Base-by-base conservation (phyloP, 2,888 invertebrate species). In the Acrobasis repandana region DNA sequence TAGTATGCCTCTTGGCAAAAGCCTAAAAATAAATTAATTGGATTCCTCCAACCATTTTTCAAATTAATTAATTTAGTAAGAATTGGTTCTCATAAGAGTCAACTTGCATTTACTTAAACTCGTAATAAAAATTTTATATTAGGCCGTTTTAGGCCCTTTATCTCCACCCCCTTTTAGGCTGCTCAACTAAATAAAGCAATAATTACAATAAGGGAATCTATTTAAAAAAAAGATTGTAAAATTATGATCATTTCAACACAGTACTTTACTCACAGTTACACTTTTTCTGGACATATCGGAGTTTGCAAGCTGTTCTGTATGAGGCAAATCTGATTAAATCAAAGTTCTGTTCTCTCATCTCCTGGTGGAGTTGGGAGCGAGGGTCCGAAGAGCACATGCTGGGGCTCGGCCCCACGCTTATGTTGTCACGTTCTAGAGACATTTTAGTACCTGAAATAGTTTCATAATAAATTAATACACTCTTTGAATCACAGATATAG, bases 241-340 rank as follows among this genome's bases (percentile, higher is more conserved):
- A 11, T 38, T 10, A 11, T 43, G 43, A 14, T 14, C 11, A 14
- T 47, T n/a, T 33, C 16, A 14, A 16, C 56, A 68, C 58, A 56
- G 56, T 71, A 73, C 66, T 68, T 73, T 61, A 86, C 97, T 96
- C 92, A 98, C 98, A 93, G 86, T 98, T 98, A 75, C 98, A 98
- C 91, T 98, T 98, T 90, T 98, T 99, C 92, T 99, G 99, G 65
- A 99, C 97, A 91, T 98, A 99, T 75, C 99, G 94, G 61, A 99
- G 93, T 88, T 99, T 99, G 82, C 98, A 98, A 9, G 99, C 99
- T 4, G 99, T 99, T 68, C 99, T 95, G 88, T 99, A 99, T 1
- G 99, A 98, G 52, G 99, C 98, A 90, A 99, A 99, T 75, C 99
- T 94, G 79, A 99, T 99, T 67, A 97, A 95, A 89, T 99, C 99